Base-by-base conservation (phyloP, 2,797 vertebrate species). In the Sebastes kiyomatsui region DNA sequence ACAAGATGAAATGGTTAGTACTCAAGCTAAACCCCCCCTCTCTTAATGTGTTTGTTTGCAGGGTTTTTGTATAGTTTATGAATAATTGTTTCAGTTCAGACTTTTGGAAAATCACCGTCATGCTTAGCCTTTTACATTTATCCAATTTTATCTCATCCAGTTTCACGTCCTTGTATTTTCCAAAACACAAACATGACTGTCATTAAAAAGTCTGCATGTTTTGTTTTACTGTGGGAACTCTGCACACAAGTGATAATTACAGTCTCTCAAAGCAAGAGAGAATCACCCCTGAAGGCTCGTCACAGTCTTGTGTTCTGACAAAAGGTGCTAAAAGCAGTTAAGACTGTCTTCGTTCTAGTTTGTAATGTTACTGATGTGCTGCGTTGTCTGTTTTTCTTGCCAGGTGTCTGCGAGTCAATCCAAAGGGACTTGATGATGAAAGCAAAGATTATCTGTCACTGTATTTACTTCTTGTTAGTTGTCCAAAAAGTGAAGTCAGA, bases 401-500 rank as follows among this genome's bases (percentile, higher is more conserved):
- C 94, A 99, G 98, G 98, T 99, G 98, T 96, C 97, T 99, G 94
- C 96, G 98, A 93, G 98, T 99, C 90, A 99, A 99, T 92, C 98
- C 98, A 90, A 99, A 99, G 94, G 98, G 98, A 92, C 96, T 99
- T 88, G 98, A 99, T 82, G 98, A 99, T 93, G 98, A 99, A 96
- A 99, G 98, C 96, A 99, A 99, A 96, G 98, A 99, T 95, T 99
- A 99, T 93, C 95, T 99, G 91, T 99, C 98, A 58, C 90, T 99
- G 71, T 99, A 99, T 96, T 96, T 99, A 96, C 97, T 99, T 89
- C 96, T 99, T 96, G 98, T 99, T 96, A 99, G 98, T 95, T 99
- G 98, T 96, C 98, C 98, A 94, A 99, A 99, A 98, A 99, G 97
- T 96, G 98, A 99, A 97, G 98, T 99, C 88, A 96, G 98, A 96